phyloP scores from a whole-genome alignment of 2,113 vertebrate genomes.

The Gymnocephalus cernua region DNA sequence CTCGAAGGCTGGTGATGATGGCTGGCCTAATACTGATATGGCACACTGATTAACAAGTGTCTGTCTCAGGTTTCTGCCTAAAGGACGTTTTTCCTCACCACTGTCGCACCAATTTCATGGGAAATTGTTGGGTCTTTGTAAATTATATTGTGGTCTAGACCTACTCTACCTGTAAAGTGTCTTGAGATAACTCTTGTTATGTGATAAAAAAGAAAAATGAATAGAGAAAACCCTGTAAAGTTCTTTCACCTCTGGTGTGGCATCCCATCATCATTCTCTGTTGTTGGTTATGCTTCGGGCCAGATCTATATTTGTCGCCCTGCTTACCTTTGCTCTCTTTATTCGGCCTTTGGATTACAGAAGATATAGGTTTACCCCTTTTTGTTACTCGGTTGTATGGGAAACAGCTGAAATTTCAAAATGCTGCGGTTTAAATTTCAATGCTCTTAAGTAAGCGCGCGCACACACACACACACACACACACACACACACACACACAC shows the following conservation, averaged over 20 bases:
- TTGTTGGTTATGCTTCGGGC: neutral
- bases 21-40: no score
- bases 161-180: no score
- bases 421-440: slow-evolving; percentile 18
- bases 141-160: no score
- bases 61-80: no score
- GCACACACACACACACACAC: neutral
- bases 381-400: neutral
- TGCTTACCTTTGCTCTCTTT: neutral
- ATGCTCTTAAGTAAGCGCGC: neutral
- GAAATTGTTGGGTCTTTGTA: no score
- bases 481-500: neutral
- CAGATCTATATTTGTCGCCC: neutral
- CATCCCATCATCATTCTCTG: neutral
- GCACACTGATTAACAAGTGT: no score
- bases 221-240: no score
- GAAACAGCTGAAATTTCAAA: slow-evolving; percentile 14
- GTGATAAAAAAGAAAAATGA: no score
- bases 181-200: no score
- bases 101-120: no score
- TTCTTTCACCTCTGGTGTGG: neutral
- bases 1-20: no score
- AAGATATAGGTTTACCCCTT: neutral
- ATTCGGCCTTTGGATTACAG: neutral
- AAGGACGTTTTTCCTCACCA: no score